Evolutionary conservation across 2,113 vertebrate species (phyloP).

Genomic region (Actenoides hombroni): DNA sequence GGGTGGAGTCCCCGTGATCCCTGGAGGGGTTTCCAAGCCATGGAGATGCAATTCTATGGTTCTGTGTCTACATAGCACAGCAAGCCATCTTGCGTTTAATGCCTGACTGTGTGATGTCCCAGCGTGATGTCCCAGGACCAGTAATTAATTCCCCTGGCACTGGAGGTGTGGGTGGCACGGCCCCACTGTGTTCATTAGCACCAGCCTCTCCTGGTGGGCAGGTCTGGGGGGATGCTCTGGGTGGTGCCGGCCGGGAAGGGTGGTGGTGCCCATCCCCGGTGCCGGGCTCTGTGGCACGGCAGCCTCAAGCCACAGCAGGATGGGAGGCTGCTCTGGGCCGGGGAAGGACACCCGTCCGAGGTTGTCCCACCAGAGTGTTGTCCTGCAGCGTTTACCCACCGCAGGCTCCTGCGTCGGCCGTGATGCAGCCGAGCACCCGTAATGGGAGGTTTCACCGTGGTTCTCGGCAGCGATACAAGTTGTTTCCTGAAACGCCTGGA

Average conservation of each 20-base stretch:
- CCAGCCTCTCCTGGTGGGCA: background rate
- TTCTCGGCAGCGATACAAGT: background rate
- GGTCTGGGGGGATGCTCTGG: background rate
- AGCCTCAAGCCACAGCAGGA: background rate
- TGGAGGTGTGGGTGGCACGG: fast-evolving
- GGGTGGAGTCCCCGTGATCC: background rate
- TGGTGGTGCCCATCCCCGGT: fast-evolving
- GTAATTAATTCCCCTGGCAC: too few species aligned
- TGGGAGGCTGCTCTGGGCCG: fast-evolving
- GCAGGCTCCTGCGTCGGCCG: background rate
- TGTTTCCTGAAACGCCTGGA: background rate
- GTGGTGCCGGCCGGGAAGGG: background rate
- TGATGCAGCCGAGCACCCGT: background rate
- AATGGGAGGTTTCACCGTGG: background rate
- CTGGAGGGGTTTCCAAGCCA: too few species aligned
- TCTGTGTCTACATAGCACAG: fast-evolving
- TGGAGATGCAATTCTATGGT: background rate
- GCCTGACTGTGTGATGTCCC: background rate
- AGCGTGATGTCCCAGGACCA: background rate
- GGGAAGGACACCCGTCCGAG: fast-evolving
- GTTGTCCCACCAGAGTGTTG: fast-evolving
- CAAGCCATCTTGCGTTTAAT: background rate
- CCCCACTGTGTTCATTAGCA: too few species aligned
- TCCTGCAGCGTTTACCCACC: fast-evolving
- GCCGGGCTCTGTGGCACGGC: fast-evolving